Base-by-base conservation (phyloP, 2,888 invertebrate genomes). In the Tineola bisselliella region DNA sequence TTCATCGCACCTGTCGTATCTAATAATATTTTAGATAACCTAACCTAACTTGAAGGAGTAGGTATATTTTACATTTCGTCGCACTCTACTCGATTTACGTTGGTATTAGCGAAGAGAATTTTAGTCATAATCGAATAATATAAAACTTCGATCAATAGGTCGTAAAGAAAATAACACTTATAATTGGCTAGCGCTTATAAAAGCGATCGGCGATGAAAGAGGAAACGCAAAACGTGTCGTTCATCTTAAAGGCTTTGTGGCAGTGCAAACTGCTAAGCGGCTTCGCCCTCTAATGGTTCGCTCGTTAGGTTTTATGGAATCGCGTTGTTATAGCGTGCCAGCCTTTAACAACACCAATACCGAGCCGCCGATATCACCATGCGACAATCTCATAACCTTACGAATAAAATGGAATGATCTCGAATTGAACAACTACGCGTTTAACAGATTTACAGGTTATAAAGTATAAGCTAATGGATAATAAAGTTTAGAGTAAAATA, bases 291-390 rank as follows among this genome's bases (percentile, higher is more conserved):
- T 62, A 60, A 62, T 61, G 58, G 60, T 61, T 31, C 15, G 59
- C 56, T 65, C 66, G 65, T 66, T 61, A 63, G 62, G 33, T 63
- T 66, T 66, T 66, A 66, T 66, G 65, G 58, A 56, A 62, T 58
- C 33, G 58, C 58, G 58, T 58, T 33, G 58, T 58, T 58, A 33
- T 58, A 33, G 58, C 58, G 58, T 58, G 58, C 58, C 58, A 58
- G 33, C 58, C 56, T 56, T 54, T 58, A 58, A 58, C 33, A 58
- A 58, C 33, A 33, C 33, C 58, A 58, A 58, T 58, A 33, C 33
- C 19, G 33, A 58, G 19, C 56, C 56, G 58, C 58, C 58, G 58
- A 58, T 58, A 58, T 58, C 58, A 33, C 58, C 58, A 58, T 33
- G 58, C 58, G 58, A 58, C 58, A 58, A 58, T 58, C 58, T 58